Conservation (phyloP, 1,140 invertebrate genomes). For the Odontomachus brunneus region DNA sequence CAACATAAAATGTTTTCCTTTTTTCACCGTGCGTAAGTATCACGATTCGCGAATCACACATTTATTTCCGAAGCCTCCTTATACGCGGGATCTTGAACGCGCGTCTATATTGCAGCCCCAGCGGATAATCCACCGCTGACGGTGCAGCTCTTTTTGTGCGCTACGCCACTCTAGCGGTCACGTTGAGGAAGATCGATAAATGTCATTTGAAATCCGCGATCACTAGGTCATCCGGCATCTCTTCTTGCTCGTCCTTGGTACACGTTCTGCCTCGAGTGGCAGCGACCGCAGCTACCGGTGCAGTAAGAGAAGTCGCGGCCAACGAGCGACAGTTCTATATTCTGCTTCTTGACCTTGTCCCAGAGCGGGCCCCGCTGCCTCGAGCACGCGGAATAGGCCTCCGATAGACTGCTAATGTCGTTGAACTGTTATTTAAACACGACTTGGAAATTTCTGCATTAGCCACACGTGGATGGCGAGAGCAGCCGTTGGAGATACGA, state of each 20-base stretch:
- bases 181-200: slow-evolving; percentile 40
- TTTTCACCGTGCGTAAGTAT: no score
- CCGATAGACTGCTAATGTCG: neutral
- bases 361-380: slow-evolving; percentile 69
- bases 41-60: neutral
- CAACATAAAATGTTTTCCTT: no score
- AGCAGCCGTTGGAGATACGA: no score
- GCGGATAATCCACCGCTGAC: slow-evolving; percentile 22
- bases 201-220: slow-evolving; percentile 66
- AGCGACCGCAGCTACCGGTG: slow-evolving; percentile 46
- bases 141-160: neutral
- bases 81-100: neutral
- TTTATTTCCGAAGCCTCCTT: neutral
- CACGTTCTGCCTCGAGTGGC: slow-evolving; percentile 41
- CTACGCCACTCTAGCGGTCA: neutral
- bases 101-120: neutral
- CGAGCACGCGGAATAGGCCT: slow-evolving; percentile 64
- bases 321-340: slow-evolving; percentile 71
- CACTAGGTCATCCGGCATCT: slow-evolving; percentile 63
- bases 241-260: slow-evolving; percentile 62
- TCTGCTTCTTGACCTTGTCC: slow-evolving; percentile 76
- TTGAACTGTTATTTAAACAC: no score
- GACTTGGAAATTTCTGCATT: slow-evolving; percentile 9
- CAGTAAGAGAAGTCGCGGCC: slow-evolving; percentile 49
- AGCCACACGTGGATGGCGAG: no score